Evolutionary conservation across 2,888 invertebrate genomes (phyloP).

Genomic region (Zelleria hepariella): DNA sequence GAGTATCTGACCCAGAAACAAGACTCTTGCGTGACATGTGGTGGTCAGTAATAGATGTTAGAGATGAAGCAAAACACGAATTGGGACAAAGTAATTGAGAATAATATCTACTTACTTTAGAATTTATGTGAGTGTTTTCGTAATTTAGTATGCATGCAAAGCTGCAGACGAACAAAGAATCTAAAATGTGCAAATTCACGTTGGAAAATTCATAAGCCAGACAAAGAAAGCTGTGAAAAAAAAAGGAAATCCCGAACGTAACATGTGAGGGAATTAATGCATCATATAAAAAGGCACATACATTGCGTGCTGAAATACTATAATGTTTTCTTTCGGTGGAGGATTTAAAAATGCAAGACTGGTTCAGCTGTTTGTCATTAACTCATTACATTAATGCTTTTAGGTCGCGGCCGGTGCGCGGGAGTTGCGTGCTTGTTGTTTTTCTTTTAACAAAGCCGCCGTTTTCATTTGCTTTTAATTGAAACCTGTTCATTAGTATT

Average conservation of each 20-base stretch:
- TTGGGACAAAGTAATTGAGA: background rate
- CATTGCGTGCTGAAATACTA: background rate
- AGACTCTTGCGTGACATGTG: no score
- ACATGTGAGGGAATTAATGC: background rate
- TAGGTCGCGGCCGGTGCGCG: conserved; percentile 33
- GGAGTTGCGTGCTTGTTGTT: conserved; percentile 24
- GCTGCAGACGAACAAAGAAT: conserved; percentile 8
- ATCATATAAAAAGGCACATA: background rate
- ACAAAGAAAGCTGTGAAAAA: conserved; percentile 5
- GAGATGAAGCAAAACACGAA: background rate
- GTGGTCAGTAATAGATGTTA: background rate
- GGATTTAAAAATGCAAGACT: background rate
- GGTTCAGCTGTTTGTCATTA: conserved; percentile 34
- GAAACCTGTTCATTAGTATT: background rate
- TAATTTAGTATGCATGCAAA: conserved; percentile 9
- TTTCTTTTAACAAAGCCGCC: background rate
- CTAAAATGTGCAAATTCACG: conserved; percentile 3
- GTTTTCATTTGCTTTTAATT: background rate
- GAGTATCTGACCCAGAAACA: no score
- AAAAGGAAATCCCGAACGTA: background rate
- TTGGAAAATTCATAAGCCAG: conserved; percentile 1
- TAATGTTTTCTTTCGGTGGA: background rate
- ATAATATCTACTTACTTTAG: background rate
- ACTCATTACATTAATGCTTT: conserved; percentile 29
- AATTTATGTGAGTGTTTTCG: no score